Percentiles rank a stretch among this genome's conserved stretches.
Evolutionary conservation across 2,113 vertebrate species (phyloP).

Genomic region (Onychostruthus taczanowskii): DNA sequence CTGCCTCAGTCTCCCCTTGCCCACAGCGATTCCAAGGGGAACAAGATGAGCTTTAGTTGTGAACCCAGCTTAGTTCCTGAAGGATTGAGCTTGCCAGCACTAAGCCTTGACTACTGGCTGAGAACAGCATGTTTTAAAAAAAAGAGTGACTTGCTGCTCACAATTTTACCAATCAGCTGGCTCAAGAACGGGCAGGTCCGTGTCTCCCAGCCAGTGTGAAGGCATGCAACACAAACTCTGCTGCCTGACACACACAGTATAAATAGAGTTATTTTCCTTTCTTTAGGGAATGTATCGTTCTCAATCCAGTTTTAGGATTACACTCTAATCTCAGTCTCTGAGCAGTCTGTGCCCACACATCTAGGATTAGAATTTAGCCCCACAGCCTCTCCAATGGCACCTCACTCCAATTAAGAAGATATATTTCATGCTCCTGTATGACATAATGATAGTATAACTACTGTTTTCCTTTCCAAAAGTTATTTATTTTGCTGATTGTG

Average conservation of each 20-base stretch:
- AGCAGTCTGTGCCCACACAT: conserved; percentile 36
- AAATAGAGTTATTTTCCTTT: conserved; percentile 57
- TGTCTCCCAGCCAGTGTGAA: neutral
- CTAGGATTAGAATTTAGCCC: conserved; percentile 52
- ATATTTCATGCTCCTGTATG: neutral
- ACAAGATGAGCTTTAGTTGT: neutral
- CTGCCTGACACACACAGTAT: neutral
- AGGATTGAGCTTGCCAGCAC: neutral
- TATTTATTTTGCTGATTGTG: neutral
- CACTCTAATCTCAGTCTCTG: conserved; percentile 46
- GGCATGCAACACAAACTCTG: neutral
- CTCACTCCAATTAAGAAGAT: neutral
- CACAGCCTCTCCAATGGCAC: neutral
- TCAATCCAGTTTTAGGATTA: conserved; percentile 62
- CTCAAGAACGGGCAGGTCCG: neutral
- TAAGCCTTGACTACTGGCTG: neutral
- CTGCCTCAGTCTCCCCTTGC: neutral
- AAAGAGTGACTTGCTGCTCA: neutral
- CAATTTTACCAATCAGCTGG: neutral
- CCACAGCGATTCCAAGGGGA: neutral
- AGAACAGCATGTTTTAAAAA: neutral
- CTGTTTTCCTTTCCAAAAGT: neutral
- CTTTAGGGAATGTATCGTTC: conserved; percentile 32
- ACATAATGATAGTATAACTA: neutral
- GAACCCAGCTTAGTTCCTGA: neutral